Base-by-base conservation (phyloP, 2,797 vertebrate species). In the Arnoldichthys spilopterus region DNA sequence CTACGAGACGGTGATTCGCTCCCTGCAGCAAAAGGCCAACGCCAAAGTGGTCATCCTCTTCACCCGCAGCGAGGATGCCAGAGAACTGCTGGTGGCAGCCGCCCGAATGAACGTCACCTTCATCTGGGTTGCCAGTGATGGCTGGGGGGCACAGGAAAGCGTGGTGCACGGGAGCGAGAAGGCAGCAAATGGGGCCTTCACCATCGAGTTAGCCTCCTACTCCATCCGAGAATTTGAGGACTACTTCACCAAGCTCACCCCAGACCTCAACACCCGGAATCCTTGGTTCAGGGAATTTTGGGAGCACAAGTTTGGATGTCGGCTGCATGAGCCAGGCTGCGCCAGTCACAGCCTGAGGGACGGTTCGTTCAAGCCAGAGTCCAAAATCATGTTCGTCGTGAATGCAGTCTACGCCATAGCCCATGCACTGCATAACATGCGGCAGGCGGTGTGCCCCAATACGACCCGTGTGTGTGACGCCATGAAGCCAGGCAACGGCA, bases 261-360 rank as follows among this genome's bases (percentile, higher is more conserved):
- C 97, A 0, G 95, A 96, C 89, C 97, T 97, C 76, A 99, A 99
- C 90, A 97, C 95, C 56, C 91, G 97, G 63, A 99, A 99, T 74
- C 97, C 98, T 3, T 99, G 97, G 97, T 99, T 99, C 86, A 89
- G 93, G 4, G 98, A 99, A 85, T 99, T 97, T 84, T 99, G 98
- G 98, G 97, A 99, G 82, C 96, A 98, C 84, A 96, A 96, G 85
- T 99, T 99, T 80, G 93, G 88, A 70, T 99, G 98, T 85, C 95
- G 91, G 86, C 95, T 99, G 73, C 94, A 95, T 4, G 93, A 90
- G 0, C 92, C 92, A 32, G 94, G 93, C 82, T 99, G 98, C 0
- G 95, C 94, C 6, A 88, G 89, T 49, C 93, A 97, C 77, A 96
- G 97, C 0, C 92, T 99, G 63, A 91, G 88, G 20, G 93, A 95